Evolutionary conservation across 1,140 invertebrate species (phyloP).

Genomic region (Drosophila tropicalis): DNA sequence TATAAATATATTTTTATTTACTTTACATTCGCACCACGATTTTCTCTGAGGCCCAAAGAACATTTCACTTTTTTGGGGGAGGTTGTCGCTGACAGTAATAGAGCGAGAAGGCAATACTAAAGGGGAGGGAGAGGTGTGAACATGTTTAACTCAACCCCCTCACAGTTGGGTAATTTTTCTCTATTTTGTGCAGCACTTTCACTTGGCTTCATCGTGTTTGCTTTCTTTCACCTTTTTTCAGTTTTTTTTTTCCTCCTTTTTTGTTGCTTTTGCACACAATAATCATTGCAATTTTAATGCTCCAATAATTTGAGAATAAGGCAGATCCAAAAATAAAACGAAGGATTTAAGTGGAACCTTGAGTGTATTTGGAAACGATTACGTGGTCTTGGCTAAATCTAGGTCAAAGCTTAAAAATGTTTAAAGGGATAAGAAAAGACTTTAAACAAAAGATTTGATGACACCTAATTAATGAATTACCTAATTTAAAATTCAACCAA

Average conservation of each 20-base stretch:
- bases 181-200: slow-evolving; percentile 72
- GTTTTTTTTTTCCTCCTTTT: slow-evolving; percentile 4
- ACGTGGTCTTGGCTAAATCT: slow-evolving; percentile 8
- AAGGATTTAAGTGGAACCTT: slow-evolving; percentile 58
- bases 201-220: slow-evolving; percentile 59
- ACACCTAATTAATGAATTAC: too few species aligned
- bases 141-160: slow-evolving; percentile 46
- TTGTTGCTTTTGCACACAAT: slow-evolving; percentile 62
- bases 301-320: slow-evolving; percentile 79
- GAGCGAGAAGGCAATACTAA: neutral
- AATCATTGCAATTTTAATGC: slow-evolving; percentile 82
- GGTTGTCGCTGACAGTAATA: neutral
- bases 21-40: slow-evolving; percentile 79
- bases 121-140: slow-evolving; percentile 62
- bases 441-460: neutral
- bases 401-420: slow-evolving; percentile 34
- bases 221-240: slow-evolving; percentile 20
- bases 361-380: slow-evolving; percentile 23
- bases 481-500: too few species aligned
- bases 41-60: slow-evolving; percentile 11
- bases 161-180: slow-evolving; percentile 69
- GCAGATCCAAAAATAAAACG: slow-evolving; percentile 28
- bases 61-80: slow-evolving; percentile 7
- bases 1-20: slow-evolving; percentile 45
- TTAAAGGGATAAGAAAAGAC: neutral